Conservation (phyloP, 2,113 vertebrate species). For the Danionella cerebrum region DNA sequence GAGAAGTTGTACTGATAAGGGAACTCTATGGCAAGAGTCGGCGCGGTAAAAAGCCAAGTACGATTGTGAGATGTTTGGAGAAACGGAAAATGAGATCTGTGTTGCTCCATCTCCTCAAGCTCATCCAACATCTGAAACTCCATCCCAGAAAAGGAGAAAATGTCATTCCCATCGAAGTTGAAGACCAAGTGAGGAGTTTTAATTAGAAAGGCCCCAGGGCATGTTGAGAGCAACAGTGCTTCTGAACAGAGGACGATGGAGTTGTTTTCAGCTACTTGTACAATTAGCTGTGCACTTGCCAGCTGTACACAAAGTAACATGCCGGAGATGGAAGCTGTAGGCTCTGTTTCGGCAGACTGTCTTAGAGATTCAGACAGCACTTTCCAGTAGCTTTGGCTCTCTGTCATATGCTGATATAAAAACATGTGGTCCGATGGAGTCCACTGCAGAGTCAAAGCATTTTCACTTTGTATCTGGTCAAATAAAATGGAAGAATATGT, state of each 20-base stretch:
- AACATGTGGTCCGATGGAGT: constrained; percentile 89
- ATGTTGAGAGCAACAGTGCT: constrained; percentile 64
- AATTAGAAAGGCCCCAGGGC: constrained; percentile 59
- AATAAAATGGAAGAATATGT: background rate
- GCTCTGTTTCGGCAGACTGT: background rate
- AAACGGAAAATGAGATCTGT: constrained; percentile 73
- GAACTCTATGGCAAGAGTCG: constrained; percentile 77
- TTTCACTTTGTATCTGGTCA: constrained; percentile 73
- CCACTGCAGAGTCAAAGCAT: constrained; percentile 77
- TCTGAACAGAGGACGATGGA: constrained; percentile 75
- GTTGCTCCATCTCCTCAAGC: constrained; percentile 73
- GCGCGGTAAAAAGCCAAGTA: constrained; percentile 77
- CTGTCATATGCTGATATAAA: constrained; percentile 80
- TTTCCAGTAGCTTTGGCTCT: constrained; percentile 67
- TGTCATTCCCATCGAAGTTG: constrained; percentile 85
- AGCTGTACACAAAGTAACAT: constrained; percentile 73
- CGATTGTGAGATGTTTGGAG: constrained; percentile 73
- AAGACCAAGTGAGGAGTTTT: constrained; percentile 71
- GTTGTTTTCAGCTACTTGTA: constrained; percentile 74
- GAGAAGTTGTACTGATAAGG: constrained; percentile 95
- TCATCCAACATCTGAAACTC: constrained; percentile 73
- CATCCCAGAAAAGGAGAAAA: constrained; percentile 76
- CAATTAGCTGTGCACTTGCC: constrained; percentile 68
- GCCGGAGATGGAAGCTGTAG: background rate
- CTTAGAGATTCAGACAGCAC: constrained; percentile 40